Evolutionary conservation across 2,113 vertebrate species (phyloP), one percentile per base, ranked within the genome.

Genomic region (Oryzias curvinotus): DNA sequence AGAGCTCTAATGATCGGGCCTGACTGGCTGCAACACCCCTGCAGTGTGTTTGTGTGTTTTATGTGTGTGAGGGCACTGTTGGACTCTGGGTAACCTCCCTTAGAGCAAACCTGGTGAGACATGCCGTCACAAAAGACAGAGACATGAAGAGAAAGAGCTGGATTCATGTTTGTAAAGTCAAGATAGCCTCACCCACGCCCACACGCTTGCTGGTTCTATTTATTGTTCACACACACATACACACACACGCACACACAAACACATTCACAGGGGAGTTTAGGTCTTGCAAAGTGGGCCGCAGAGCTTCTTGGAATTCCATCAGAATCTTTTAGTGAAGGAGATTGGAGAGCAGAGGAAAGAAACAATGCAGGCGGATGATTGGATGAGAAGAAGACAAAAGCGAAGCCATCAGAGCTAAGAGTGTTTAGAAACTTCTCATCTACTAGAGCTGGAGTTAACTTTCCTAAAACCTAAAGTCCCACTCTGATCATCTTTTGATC

Each of bases 251-350:
- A 45, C 49, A 65, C 25, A 55, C 30, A 57, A 57, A 65, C 64
- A 56, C 81, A n/a, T n/a, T n/a, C n/a, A 75, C 73, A 64, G 15
- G 68, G 79, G 73, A 79, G 78, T 70, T 65, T 48, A 68, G 73
- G 77, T 85, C 73, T 81, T 82, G 71, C 85, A 90, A 89, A 90
- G 84, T 85, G 78, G 86, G 83, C 80, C 69, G 81, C 84, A 62
- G 68, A 75, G 83, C 89, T 91, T 84, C 82, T 90, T 91, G 75
- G 82, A 91, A 91, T 92, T 90, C 90, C 45, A 52, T 77, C 65
- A 79, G 77, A 85, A 86, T 74, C 59, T 62, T 78, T 62, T 64
- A 57, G 72, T 17, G 42, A 81, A 76, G 77, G 73, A 81, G 65
- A 71, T 65, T 68, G 60, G 65, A 57, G 62, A 81, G 81, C 60